Evolutionary conservation across 2,113 vertebrate species (phyloP).

Genomic region (Daphoenositta chrysoptera): DNA sequence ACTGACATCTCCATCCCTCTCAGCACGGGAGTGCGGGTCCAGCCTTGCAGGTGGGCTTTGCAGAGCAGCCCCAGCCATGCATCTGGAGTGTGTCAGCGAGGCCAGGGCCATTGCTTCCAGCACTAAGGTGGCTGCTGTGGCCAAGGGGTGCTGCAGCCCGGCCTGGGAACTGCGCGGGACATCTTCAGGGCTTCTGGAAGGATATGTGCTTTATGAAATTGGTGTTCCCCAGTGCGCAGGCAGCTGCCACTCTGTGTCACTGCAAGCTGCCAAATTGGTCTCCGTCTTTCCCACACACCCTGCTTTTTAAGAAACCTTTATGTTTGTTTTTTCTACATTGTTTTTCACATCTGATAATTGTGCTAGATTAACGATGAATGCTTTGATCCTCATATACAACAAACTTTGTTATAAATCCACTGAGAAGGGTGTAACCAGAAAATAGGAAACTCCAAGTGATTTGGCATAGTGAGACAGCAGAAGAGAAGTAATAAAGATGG

Average conservation of each 20-base stretch:
- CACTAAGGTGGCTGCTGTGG: background rate
- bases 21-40: background rate
- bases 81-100: rapidly evolving
- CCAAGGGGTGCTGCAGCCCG: rapidly evolving
- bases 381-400: constrained; percentile 19
- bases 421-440: background rate
- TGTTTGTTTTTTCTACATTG: background rate
- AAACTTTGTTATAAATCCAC: background rate
- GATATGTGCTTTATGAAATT: background rate
- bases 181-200: background rate
- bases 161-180: background rate
- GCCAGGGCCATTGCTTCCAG: background rate
- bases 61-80: rapidly evolving
- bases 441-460: background rate
- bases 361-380: background rate
- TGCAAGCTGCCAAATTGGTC: background rate
- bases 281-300: background rate
- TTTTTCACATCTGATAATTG: background rate
- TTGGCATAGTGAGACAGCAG: background rate
- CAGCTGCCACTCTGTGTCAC: background rate
- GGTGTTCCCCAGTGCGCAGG: background rate
- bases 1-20: background rate
- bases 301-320: background rate
- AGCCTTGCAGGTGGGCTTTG: no score
- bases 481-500: background rate